Percentiles rank a stretch among this genome's conserved stretches.
Evolutionary conservation across 1,140 invertebrate genomes (phyloP).

Genomic region (Helicoverpa zea): DNA sequence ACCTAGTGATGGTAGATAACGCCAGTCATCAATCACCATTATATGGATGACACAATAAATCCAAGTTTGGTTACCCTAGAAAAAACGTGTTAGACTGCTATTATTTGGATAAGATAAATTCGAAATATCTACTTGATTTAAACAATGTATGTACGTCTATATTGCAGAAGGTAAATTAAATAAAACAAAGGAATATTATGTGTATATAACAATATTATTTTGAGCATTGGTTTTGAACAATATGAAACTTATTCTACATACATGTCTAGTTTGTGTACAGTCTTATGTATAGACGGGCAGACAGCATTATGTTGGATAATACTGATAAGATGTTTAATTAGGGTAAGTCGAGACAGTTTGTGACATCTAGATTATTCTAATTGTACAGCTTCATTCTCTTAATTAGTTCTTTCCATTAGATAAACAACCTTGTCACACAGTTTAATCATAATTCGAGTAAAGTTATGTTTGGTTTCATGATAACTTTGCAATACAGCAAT

Average conservation of each 20-base stretch:
- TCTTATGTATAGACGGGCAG: constrained; percentile 5
- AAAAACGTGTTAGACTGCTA: background rate
- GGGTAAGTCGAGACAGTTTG: background rate
- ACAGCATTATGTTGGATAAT: constrained; percentile 21
- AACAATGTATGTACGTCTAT: too few relatives aligned
- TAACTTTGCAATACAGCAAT: too few relatives aligned
- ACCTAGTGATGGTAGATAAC: too few relatives aligned
- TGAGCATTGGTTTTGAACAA: constrained; percentile 47
- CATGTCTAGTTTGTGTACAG: constrained; percentile 39
- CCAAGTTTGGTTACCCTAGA: too few relatives aligned
- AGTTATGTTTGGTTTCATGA: too few relatives aligned
- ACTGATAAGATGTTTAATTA: constrained; percentile 4
- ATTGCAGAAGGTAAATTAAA: background rate
- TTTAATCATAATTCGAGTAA: too few relatives aligned
- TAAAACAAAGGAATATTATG: background rate
- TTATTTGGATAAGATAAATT: too few relatives aligned
- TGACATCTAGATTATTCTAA: constrained; percentile 10
- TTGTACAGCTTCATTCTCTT: background rate
- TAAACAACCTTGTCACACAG: too few relatives aligned
- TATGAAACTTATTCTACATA: constrained; percentile 25
- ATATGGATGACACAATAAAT: too few relatives aligned
- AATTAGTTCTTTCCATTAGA: background rate
- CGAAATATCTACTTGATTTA: too few relatives aligned
- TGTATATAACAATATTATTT: constrained; percentile 42
- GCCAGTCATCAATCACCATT: too few relatives aligned